Conservation (phyloP, 2,797 vertebrate genomes). For the Alca torda region DNA sequence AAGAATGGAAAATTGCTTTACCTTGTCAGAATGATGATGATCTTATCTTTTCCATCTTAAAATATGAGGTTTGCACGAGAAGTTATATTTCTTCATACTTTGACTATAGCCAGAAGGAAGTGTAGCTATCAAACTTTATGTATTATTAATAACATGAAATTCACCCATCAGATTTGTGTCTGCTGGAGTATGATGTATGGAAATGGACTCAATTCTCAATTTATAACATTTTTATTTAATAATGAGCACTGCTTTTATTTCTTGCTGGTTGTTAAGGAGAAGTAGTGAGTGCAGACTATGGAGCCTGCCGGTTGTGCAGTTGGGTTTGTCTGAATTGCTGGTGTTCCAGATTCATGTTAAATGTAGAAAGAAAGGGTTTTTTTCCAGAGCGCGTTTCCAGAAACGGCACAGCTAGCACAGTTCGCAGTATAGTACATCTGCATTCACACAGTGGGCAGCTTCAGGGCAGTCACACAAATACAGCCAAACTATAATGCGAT, state of each 20-base stretch:
- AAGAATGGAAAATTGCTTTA: not conserved
- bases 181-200: not conserved
- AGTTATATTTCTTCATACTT: not conserved
- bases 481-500: not conserved
- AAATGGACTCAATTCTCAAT: not conserved
- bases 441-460: not conserved
- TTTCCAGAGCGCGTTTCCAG: not conserved
- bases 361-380: not conserved
- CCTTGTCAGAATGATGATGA: not conserved
- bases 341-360: not conserved
- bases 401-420: not conserved
- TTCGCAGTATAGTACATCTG: not conserved
- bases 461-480: not conserved
- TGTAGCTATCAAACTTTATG: not conserved
- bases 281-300: accelerated
- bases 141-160: not conserved
- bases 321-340: not conserved
- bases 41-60: not conserved
- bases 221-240: not conserved
- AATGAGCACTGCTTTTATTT: not conserved
- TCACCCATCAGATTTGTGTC: not conserved
- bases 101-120: not conserved
- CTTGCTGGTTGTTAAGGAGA: not conserved
- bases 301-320: not conserved
- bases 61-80: not conserved